Evolutionary conservation across 2,797 vertebrate genomes (phyloP).

Genomic region (Diglossa cyanea): DNA sequence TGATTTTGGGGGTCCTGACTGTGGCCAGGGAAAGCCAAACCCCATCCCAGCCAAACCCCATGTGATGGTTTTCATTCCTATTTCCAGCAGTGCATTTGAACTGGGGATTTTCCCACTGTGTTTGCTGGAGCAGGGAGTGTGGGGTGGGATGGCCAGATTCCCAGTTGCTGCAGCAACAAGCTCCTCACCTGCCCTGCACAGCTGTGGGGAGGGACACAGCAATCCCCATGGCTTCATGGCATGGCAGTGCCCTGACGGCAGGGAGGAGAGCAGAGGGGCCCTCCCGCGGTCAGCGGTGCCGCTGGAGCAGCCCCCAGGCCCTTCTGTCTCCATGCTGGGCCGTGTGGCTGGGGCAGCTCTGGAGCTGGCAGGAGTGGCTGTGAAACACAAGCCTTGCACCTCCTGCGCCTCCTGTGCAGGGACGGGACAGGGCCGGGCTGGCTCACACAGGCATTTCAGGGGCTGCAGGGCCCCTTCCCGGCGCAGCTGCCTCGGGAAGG

Average conservation of each 20-base stretch:
- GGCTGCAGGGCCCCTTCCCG: constrained; percentile 36
- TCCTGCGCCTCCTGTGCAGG: not conserved
- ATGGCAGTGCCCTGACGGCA: not conserved
- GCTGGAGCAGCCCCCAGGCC: not conserved
- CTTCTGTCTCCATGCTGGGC: not conserved
- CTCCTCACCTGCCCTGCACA: not conserved
- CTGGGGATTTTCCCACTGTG: not conserved
- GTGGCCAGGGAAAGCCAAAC: not conserved
- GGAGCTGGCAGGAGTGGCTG: not conserved
- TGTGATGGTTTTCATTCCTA: rapidly evolving
- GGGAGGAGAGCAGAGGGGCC: not conserved
- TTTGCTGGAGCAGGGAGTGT: not conserved
- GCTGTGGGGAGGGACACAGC: not conserved
- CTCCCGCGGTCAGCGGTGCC: rapidly evolving
- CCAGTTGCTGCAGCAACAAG: not conserved
- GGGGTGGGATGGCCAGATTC: not conserved
- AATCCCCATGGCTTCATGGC: not conserved
- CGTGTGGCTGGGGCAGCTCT: not conserved
- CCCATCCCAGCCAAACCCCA: not conserved
- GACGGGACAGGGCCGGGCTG: not conserved
- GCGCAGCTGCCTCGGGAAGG: constrained; percentile 27
- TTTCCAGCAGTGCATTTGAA: not conserved
- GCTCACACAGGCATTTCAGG: not conserved
- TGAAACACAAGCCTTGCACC: constrained; percentile 18
- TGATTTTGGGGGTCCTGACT: not conserved